These are phyloP conservation scores for Eubucco bourcierii DNA, from an alignment of 2,113 vertebrate genomes.

Conservation along the genomic window DNA sequence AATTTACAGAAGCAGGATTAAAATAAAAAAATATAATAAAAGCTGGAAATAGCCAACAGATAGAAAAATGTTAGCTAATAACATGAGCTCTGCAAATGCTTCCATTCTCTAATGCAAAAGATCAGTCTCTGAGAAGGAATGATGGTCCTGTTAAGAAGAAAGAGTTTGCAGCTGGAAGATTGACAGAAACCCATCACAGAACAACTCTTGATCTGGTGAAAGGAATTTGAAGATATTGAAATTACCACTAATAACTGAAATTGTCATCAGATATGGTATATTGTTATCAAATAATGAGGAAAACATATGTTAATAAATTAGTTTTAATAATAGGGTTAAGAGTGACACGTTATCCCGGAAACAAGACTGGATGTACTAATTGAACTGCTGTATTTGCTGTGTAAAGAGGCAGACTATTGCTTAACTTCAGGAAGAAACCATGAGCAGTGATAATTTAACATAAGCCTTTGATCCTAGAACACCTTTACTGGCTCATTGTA, in stretches of 20 bases:
- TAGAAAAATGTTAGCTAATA: neutral
- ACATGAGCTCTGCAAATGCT: neutral
- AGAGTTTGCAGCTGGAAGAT: too few species aligned
- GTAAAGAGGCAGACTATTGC: neutral
- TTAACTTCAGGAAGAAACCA: neutral
- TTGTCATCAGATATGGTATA: neutral
- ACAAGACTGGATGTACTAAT: neutral
- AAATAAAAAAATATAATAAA: neutral
- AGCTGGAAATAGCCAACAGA: neutral
- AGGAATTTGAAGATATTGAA: neutral
- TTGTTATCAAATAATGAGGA: neutral
- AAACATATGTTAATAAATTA: neutral
- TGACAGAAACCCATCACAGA: neutral
- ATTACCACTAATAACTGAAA: neutral
- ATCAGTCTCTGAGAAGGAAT: too few species aligned
- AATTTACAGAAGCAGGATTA: neutral
- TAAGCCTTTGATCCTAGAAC: neutral
- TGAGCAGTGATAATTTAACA: neutral
- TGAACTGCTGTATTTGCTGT: neutral
- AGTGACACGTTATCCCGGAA: neutral
- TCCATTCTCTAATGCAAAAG: too few species aligned
- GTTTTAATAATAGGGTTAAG: neutral
- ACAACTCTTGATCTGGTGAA: neutral
- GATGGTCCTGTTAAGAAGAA: too few species aligned
- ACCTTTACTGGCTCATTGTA: neutral